phyloP scores from a whole-genome alignment of 2,113 vertebrate species.

The Corythoichthys intestinalis region DNA sequence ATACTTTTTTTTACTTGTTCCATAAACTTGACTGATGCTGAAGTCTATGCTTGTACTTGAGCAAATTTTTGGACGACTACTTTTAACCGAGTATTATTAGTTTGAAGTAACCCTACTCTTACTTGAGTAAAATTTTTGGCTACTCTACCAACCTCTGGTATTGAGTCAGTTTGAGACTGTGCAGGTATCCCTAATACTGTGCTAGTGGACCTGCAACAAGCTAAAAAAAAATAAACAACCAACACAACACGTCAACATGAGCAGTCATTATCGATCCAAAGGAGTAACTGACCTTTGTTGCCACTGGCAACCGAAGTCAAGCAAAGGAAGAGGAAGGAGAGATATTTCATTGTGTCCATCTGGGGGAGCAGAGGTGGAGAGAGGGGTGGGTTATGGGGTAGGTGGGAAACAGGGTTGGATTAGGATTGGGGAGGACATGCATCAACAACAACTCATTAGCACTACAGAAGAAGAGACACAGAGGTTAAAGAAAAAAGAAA shows the following conservation, averaged over 20 bases:
- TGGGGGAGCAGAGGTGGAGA: constrained; percentile 59
- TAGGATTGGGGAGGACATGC: constrained; percentile 62
- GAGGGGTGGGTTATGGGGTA: constrained; percentile 7
- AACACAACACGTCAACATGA: constrained; percentile 45
- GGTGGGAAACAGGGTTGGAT: constrained; percentile 42
- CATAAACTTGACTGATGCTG: no score
- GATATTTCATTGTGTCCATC: constrained; percentile 78
- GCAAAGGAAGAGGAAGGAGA: constrained; percentile 78
- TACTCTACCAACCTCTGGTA: background rate
- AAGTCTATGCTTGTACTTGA: no score
- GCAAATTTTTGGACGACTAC: no score
- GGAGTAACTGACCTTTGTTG: constrained; percentile 80
- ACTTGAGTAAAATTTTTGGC: no score
- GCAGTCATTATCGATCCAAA: constrained; percentile 34
- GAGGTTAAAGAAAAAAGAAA: constrained; percentile 1
- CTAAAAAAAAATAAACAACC: constrained; percentile 12
- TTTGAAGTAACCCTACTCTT: no score
- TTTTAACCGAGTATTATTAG: no score
- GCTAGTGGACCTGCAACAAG: background rate
- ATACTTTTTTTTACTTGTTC: no score
- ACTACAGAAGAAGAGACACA: constrained; percentile 43
- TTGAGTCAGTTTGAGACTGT: background rate
- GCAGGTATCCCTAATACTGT: background rate
- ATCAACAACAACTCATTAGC: constrained; percentile 68
- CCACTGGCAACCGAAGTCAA: constrained; percentile 77